These are phyloP conservation scores for Phymastichus coffea DNA, from an alignment of 1,140 invertebrate genomes.

Conservation along the genomic window DNA sequence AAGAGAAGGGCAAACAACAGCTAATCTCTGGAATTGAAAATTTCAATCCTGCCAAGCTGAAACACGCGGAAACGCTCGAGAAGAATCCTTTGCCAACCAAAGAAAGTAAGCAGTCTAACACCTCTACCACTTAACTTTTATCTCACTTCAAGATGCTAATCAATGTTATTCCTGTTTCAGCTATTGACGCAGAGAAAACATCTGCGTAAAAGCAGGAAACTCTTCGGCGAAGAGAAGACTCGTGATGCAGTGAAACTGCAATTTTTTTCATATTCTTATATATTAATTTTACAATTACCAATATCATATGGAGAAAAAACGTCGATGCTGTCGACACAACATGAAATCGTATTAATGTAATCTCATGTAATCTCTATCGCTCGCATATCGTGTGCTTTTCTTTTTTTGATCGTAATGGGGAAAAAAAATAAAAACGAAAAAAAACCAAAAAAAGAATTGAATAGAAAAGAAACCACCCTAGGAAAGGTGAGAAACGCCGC, in stretches of 20 bases:
- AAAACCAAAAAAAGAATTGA: neutral
- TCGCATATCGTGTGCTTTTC: conserved; percentile 34
- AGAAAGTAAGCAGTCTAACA: no score
- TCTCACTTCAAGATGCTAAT: no score
- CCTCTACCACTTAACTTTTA: no score
- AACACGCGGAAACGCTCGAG: conserved; percentile 86
- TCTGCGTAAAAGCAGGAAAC: conserved; percentile 37
- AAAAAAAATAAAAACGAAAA: conserved; percentile 28
- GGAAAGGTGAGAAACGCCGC: conserved; percentile 18
- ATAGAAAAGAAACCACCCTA: conserved; percentile 10
- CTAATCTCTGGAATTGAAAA: conserved; percentile 86
- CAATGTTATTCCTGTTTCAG: no score
- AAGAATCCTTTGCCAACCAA: conserved; percentile 86
- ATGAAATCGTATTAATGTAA: conserved; percentile 37
- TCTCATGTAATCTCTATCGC: conserved; percentile 35
- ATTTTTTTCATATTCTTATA: conserved; percentile 50
- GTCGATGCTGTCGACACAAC: conserved; percentile 34
- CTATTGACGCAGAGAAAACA: conserved; percentile 42
- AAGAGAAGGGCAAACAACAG: conserved; percentile 83
- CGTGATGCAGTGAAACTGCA: conserved; percentile 33
- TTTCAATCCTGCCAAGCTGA: conserved; percentile 81
- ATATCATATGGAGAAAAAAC: conserved; percentile 44
- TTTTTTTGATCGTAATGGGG: no score
- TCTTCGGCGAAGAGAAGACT: conserved; percentile 24
- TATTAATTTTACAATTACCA: conserved; percentile 47